These are phyloP conservation scores for Noctua janthina DNA, from an alignment of 2,888 invertebrate genomes.

Conservation along the genomic window DNA sequence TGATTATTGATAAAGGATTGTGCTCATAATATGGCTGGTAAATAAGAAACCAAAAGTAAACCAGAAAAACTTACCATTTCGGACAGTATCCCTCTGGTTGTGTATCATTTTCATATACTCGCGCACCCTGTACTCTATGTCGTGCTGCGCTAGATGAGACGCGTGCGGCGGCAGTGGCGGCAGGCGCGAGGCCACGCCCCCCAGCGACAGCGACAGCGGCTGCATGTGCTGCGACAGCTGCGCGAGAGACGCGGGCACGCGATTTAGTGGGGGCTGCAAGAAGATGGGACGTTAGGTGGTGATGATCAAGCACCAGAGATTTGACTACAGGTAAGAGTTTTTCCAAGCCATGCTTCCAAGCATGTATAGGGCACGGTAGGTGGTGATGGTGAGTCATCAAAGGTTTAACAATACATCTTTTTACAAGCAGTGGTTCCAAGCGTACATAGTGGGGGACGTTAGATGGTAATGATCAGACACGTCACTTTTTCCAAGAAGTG, in stretches of 20 bases:
- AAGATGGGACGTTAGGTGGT: slow-evolving; percentile 40
- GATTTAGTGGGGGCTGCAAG: slow-evolving; percentile 87
- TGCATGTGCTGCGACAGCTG: slow-evolving; percentile 92
- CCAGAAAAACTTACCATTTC: slow-evolving; percentile 76
- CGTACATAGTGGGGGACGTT: background rate
- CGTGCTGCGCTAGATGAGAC: slow-evolving; percentile 92
- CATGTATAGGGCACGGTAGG: background rate
- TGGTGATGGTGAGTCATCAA: background rate
- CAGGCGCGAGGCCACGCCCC: slow-evolving; percentile 90
- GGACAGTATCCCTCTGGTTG: slow-evolving; percentile 84
- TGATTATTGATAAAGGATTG: too few relatives aligned
- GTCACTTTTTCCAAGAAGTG: background rate
- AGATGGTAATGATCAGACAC: background rate
- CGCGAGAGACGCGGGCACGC: slow-evolving; percentile 90
- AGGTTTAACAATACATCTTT: background rate
- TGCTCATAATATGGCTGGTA: too few relatives aligned
- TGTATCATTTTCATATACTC: slow-evolving; percentile 94
- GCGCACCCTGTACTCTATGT: slow-evolving; percentile 94
- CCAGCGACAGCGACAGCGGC: slow-evolving; percentile 93
- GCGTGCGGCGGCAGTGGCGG: slow-evolving; percentile 89
- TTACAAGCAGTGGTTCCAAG: background rate
- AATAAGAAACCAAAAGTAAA: background rate
- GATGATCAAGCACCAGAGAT: background rate
- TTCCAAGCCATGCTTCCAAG: background rate
- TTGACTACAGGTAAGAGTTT: background rate